Base-by-base conservation (phyloP, 2,888 invertebrate species). In the Dicyrtomina minuta region DNA sequence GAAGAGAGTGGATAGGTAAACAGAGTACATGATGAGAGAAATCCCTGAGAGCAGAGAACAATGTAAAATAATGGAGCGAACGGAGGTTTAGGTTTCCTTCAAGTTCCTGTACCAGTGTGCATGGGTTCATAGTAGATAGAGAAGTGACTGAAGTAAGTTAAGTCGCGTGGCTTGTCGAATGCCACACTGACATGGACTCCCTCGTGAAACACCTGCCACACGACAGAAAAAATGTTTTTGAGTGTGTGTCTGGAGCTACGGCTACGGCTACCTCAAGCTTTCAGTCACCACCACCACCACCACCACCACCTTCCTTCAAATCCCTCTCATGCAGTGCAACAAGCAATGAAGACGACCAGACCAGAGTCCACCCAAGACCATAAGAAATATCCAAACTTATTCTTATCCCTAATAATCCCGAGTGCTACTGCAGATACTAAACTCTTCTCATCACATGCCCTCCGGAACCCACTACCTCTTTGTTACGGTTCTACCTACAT, bases 151-250 rank as follows among this genome's bases (percentile, higher is more conserved):
- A 55, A 55, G 55, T 41, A 39, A 62, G 60, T 66, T 44, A 67
- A 72, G 75, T 76, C 76, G 76, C 76, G 76, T 76, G 75, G 74
- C 76, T 74, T 74, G 76, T 73, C 76, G 73, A 74, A 74, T 71
- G 75, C 75, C 75, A 73, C 68, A 71, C 71, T 58, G 53, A 27
- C 58, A 67, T 41, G 26, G 44, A 58, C 58, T 69, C 60, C 53
- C 68, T 72, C 70, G 65, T 59, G 70, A 72, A 72, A 70, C 72
- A 72, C 72, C 72, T 72, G 72, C 72, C 70, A 59, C 72, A 68
- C 66, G 70, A 66, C 62, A 62, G 61, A 66, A 66, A 70, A 70
- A 67, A 61, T 70, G 66, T 66, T 70, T 70, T 70, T 70, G 58
- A 39, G 58, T 41, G 56, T 13, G 58, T 41, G 56, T 13, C 56